Percentiles rank a stretch among this genome's conserved stretches.
Conservation (phyloP, 2,797 vertebrate species). For the Orientallactaga sibirica region DNA sequence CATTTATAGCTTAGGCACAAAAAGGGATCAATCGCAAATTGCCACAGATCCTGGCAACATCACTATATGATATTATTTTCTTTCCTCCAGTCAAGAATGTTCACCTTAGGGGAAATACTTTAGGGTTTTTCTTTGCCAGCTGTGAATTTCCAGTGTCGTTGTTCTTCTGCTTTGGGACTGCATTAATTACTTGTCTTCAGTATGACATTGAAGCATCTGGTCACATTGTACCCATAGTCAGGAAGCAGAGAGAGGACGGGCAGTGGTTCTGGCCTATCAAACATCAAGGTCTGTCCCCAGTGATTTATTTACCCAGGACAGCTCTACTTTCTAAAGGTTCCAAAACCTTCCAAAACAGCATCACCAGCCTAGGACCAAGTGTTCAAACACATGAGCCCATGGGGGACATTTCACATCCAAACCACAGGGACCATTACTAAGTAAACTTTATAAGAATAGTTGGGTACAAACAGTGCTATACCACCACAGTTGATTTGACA, state of each 20-base stretch:
- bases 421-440: background rate
- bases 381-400: background rate
- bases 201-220: background rate
- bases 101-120: background rate
- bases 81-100: background rate
- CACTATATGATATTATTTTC: background rate
- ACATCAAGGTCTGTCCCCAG: background rate
- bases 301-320: background rate
- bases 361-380: background rate
- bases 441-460: background rate
- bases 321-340: background rate
- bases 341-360: background rate
- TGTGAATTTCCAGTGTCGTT: background rate
- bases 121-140: background rate
- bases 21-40: background rate
- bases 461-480: background rate
- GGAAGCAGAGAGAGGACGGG: background rate
- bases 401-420: background rate
- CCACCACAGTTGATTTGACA: background rate
- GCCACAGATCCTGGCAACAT: background rate
- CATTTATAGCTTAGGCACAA: background rate
- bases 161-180: background rate
- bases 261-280: background rate
- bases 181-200: background rate
- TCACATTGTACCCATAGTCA: background rate